Conservation (phyloP, 2,888 invertebrate species). For the Euplexia lucipara region DNA sequence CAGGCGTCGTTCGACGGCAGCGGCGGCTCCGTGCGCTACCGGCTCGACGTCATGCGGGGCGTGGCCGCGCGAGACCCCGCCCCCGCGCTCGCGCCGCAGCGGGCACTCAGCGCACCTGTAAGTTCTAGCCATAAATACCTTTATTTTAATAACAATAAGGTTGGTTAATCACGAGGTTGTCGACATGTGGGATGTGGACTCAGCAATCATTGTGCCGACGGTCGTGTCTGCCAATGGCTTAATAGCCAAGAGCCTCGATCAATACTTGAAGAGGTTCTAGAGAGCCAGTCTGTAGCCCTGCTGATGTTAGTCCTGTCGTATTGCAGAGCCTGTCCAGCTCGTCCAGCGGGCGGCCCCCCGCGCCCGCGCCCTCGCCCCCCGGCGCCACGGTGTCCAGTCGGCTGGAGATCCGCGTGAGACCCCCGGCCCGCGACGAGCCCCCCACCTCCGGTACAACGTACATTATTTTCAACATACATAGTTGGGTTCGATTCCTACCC, state of each 20-base stretch:
- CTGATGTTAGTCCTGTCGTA: no score
- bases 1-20: conserved; percentile 96
- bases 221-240: no score
- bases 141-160: no score
- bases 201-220: no score
- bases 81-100: conserved; percentile 27
- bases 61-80: conserved; percentile 53
- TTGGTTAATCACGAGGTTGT: no score
- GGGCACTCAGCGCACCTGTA: conserved; percentile 78
- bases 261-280: no score
- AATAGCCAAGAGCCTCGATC: no score
- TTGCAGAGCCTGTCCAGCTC: conserved; percentile 86
- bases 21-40: conserved; percentile 92
- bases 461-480: neutral
- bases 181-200: no score
- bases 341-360: conserved; percentile 84
- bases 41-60: conserved; percentile 91
- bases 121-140: conserved; percentile 63
- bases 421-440: conserved; percentile 81
- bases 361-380: conserved; percentile 66
- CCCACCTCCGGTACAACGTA: conserved; percentile 76
- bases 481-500: no score
- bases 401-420: conserved; percentile 95
- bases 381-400: conserved; percentile 93
- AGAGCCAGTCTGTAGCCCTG: no score